Evolutionary conservation across 1,140 invertebrate genomes (phyloP).

Genomic region (Saccostrea cuccullata): DNA sequence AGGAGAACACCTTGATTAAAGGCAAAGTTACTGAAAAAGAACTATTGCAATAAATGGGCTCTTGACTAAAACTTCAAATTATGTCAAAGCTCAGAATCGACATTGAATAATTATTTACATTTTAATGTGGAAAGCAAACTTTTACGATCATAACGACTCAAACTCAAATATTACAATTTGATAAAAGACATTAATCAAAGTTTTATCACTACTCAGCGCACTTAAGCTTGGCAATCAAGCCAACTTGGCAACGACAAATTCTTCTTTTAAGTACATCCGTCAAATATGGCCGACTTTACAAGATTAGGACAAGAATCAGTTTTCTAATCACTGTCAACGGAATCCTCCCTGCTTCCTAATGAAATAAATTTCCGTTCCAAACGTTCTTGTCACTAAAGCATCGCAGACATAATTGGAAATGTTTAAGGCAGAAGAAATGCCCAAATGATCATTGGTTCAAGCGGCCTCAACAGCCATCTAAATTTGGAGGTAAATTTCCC

Average conservation of each 20-base stretch:
- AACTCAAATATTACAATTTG: neutral
- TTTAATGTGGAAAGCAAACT: conserved; percentile 28
- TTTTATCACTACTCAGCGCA: conserved; percentile 29
- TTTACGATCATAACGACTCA: conserved; percentile 28
- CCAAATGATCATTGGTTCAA: conserved; percentile 42
- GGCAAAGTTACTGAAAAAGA: conserved; percentile 4
- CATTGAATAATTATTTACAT: conserved; percentile 26
- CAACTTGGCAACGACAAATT: conserved; percentile 31
- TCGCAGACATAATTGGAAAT: conserved; percentile 44
- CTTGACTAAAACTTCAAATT: conserved; percentile 21
- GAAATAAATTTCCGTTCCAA: conserved; percentile 47
- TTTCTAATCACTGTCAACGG: conserved; percentile 39
- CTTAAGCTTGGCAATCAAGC: conserved; percentile 35
- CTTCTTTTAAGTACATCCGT: conserved; percentile 32
- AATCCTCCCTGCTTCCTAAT: conserved; percentile 38
- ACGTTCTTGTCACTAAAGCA: conserved; percentile 36
- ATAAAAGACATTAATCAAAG: conserved; percentile 15
- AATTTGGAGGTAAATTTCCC: conserved; percentile 40
- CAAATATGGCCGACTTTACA: conserved; percentile 38
- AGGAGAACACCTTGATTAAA: conserved; percentile 24
- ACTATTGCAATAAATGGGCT: conserved; percentile 23
- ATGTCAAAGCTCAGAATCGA: conserved; percentile 9
- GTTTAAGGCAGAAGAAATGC: conserved; percentile 40
- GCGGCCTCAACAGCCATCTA: conserved; percentile 10
- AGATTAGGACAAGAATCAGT: conserved; percentile 39